These are phyloP conservation scores for Dorcus parallelipipedus DNA, from an alignment of 2,888 invertebrate species.

Conservation along the genomic window DNA sequence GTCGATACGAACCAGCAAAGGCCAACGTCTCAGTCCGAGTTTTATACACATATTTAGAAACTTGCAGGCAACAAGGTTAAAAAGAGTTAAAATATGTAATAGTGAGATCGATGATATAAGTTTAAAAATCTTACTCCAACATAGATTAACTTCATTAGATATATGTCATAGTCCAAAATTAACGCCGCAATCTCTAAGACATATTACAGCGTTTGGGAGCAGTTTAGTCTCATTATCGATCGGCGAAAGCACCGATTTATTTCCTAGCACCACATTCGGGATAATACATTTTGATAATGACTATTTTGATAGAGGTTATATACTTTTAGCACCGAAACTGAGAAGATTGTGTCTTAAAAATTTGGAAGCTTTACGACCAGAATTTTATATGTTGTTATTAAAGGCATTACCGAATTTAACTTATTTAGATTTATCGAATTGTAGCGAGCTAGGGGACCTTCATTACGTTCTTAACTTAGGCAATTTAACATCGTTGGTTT, in stretches of 20 bases:
- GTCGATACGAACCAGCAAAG: constrained; percentile 53
- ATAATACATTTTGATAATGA: constrained; percentile 27
- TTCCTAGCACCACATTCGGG: constrained; percentile 47
- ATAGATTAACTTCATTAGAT: constrained; percentile 71
- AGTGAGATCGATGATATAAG: constrained; percentile 70
- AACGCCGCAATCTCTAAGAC: constrained; percentile 60
- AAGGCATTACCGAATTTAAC: constrained; percentile 60
- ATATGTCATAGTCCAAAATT: constrained; percentile 71
- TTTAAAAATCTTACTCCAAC: constrained; percentile 66
- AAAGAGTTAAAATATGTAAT: constrained; percentile 66
- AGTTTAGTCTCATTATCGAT: constrained; percentile 69
- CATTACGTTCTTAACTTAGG: constrained; percentile 55
- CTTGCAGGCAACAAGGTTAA: constrained; percentile 63
- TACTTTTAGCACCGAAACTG: constrained; percentile 59
- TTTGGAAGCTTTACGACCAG: constrained; percentile 50
- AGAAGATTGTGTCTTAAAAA: constrained; percentile 58
- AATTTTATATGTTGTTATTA: constrained; percentile 55
- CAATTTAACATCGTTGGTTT: constrained; percentile 68
- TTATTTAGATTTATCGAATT: constrained; percentile 70
- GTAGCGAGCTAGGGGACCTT: constrained; percentile 61
- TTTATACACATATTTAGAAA: constrained; percentile 72
- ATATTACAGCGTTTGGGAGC: constrained; percentile 66
- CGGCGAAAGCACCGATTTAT: constrained; percentile 62
- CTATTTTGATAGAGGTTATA: constrained; percentile 50
- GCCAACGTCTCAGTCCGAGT: constrained; percentile 56